Conservation (phyloP, 2,888 invertebrate species). For the Cryptophagus acutangulus region DNA sequence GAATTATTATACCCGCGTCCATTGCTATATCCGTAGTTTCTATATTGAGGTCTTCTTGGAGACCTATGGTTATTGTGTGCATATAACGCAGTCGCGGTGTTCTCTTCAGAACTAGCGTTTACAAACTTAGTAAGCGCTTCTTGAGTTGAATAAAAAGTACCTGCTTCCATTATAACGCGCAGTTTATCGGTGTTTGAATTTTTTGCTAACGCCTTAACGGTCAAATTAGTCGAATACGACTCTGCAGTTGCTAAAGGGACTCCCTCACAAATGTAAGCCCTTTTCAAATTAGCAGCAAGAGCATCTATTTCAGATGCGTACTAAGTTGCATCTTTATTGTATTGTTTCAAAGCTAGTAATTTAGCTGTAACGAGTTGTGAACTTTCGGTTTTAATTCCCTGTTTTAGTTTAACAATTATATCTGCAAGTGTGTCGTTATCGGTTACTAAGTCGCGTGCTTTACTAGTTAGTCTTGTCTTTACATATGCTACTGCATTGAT, state of each 20-base stretch:
- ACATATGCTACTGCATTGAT: too few species aligned
- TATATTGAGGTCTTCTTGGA: neutral
- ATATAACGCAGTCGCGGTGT: neutral
- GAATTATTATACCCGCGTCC: too few species aligned
- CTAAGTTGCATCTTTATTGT: slow-evolving; percentile 5
- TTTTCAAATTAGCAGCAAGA: slow-evolving; percentile 6
- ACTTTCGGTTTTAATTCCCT: slow-evolving; percentile 11
- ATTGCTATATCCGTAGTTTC: neutral
- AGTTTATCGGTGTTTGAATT: too few species aligned
- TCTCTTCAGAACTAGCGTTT: too few species aligned
- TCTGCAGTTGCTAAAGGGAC: slow-evolving; percentile 11
- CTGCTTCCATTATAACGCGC: slow-evolving; percentile 11
- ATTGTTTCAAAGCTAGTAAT: slow-evolving; percentile 6
- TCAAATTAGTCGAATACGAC: too few species aligned
- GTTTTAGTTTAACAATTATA: slow-evolving; percentile 9
- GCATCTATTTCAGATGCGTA: slow-evolving; percentile 11
- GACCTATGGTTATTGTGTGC: neutral
- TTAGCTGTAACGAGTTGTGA: slow-evolving; percentile 6
- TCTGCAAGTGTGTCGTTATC: neutral
- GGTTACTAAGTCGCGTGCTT: neutral
- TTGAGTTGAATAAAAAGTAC: slow-evolving; percentile 9
- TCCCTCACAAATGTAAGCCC: slow-evolving; percentile 12
- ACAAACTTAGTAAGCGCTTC: slow-evolving; percentile 13
- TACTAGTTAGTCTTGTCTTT: neutral
- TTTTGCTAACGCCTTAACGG: too few species aligned